Evolutionary conservation across 2,888 invertebrate species (phyloP).

Genomic region (Kryphioiulus occultus): DNA sequence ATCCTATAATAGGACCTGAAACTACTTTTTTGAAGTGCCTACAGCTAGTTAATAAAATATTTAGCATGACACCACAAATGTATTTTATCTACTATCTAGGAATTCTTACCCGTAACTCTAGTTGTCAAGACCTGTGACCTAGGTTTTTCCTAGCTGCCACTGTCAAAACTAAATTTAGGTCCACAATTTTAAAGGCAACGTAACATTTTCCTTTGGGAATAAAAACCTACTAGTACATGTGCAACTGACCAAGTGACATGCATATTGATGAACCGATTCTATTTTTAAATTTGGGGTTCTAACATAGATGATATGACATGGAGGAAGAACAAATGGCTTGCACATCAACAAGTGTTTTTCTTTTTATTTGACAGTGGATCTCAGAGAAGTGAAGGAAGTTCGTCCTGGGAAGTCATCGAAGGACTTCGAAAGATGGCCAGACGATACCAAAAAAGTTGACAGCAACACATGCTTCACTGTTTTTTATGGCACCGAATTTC

Average conservation of each 20-base stretch:
- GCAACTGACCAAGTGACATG: neutral
- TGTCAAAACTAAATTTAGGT: neutral
- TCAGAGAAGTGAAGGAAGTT: slow-evolving; percentile 89
- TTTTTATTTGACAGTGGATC: slow-evolving; percentile 67
- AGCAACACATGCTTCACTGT: slow-evolving; percentile 84
- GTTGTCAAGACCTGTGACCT: neutral
- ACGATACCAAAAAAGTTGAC: slow-evolving; percentile 84
- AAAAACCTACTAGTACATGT: neutral
- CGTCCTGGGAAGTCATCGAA: slow-evolving; percentile 84
- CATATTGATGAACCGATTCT: neutral
- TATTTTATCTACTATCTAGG: no score
- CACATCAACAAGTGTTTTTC: slow-evolving; percentile 49
- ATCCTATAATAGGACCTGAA: no score
- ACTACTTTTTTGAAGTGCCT: no score
- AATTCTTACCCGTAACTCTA: neutral
- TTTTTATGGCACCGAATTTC: slow-evolving; percentile 88
- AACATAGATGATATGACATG: no score
- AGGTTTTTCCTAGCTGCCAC: neutral
- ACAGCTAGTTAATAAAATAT: no score
- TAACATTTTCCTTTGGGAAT: neutral
- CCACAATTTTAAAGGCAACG: neutral
- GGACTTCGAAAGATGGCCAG: slow-evolving; percentile 92
- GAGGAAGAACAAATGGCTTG: neutral
- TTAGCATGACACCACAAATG: no score
- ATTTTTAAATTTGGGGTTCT: neutral